phyloP scores from a whole-genome alignment of 2,113 vertebrate species.

The Oncorhynchus masou region DNA sequence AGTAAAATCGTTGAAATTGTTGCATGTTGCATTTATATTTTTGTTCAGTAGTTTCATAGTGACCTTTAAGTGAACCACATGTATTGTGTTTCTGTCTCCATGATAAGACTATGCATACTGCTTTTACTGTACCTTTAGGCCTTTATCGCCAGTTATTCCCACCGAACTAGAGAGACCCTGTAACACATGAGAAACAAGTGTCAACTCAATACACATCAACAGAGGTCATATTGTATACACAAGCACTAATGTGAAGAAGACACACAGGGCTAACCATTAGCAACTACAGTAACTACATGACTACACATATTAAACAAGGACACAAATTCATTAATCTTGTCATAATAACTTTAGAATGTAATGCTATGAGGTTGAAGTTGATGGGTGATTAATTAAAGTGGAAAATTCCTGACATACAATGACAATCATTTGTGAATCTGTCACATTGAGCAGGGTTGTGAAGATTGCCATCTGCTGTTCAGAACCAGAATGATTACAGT shows the following conservation, averaged over 20 bases:
- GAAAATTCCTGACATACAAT: not conserved
- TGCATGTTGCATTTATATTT: no score
- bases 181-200: not conserved
- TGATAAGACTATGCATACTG: not conserved
- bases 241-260: not conserved
- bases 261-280: no score
- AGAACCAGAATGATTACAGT: not conserved
- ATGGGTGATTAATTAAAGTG: not conserved
- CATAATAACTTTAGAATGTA: not conserved
- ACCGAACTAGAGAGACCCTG: constrained; percentile 73
- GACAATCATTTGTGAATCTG: not conserved
- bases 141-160: constrained; percentile 73
- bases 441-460: not conserved
- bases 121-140: constrained; percentile 48
- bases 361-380: not conserved
- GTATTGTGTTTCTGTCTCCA: not conserved
- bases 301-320: not conserved
- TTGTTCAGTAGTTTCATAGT: no score
- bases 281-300: not conserved
- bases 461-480: constrained; percentile 47
- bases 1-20: no score
- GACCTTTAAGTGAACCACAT: no score
- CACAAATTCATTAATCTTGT: no score
- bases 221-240: not conserved
- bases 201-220: not conserved